Conservation (phyloP, 2,113 vertebrate species). For the Neotragus moschatus region DNA sequence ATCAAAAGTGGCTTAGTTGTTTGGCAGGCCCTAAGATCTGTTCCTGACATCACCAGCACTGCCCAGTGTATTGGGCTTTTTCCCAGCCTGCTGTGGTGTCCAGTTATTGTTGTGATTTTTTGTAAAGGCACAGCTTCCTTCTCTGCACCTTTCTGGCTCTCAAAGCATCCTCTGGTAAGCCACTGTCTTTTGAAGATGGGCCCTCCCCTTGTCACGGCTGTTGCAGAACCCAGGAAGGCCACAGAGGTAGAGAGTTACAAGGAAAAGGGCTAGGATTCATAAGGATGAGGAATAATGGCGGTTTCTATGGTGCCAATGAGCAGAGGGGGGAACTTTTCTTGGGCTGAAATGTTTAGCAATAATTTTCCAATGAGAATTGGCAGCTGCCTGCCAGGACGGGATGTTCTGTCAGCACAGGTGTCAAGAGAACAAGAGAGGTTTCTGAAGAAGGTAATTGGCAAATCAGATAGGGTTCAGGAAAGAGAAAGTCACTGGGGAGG, state of each 20-base stretch:
- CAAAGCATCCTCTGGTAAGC: not conserved
- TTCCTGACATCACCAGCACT: not conserved
- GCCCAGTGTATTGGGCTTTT: not conserved
- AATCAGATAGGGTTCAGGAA: not conserved
- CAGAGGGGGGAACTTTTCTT: not conserved
- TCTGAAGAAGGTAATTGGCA: conserved; percentile 58
- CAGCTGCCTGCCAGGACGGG: conserved; percentile 22
- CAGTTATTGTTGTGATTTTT: not conserved
- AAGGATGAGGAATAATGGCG: not conserved
- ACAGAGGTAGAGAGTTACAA: not conserved
- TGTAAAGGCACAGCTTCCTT: not conserved
- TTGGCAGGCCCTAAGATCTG: not conserved
- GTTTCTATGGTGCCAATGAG: not conserved
- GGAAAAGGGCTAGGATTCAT: not conserved
- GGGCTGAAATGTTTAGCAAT: conserved; percentile 56
- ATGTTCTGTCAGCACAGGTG: conserved; percentile 50
- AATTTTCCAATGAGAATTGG: conserved; percentile 61
- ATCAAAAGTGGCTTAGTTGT: conserved; percentile 26
- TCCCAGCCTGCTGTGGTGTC: not conserved
- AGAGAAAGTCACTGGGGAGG: not conserved
- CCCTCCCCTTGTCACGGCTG: not conserved
- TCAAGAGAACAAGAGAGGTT: conserved; percentile 30
- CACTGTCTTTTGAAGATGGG: not conserved
- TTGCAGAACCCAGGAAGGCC: not conserved
- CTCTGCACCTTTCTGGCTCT: not conserved